Conservation (phyloP, 2,797 vertebrate genomes). For the Bucorvus abyssinicus region DNA sequence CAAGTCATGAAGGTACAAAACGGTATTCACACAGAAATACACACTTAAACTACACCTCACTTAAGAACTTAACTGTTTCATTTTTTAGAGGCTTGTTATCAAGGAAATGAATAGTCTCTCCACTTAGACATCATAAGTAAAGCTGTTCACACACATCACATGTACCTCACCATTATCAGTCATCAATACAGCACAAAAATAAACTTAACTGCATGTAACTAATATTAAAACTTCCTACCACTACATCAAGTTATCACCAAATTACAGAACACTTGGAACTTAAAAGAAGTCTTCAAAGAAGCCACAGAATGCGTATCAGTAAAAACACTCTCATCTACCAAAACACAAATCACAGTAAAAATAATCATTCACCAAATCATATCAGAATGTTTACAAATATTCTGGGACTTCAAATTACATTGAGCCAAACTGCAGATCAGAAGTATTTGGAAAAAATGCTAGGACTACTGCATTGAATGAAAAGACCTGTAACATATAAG, state of each 20-base stretch:
- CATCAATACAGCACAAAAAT: background rate
- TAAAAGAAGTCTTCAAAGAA: background rate
- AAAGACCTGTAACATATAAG: background rate
- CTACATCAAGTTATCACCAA: background rate
- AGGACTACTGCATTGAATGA: background rate
- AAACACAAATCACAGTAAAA: background rate
- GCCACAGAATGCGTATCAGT: background rate
- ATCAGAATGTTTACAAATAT: background rate
- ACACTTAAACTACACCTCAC: background rate
- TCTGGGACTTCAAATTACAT: background rate
- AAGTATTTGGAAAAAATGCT: background rate
- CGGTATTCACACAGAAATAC: background rate
- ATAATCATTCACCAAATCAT: background rate
- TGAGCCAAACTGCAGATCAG: background rate
- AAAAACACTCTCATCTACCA: background rate
- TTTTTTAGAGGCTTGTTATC: background rate
- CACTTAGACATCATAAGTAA: background rate
- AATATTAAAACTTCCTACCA: background rate
- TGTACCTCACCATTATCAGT: background rate
- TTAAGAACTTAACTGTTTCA: background rate
- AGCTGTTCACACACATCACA: background rate
- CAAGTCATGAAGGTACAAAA: background rate
- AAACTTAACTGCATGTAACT: background rate
- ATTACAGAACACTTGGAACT: background rate
- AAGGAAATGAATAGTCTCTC: background rate